A percentile compares a stretch with the other conserved stretches of the same genome.
phyloP scores from a whole-genome alignment of 92 coral and sea anemone species.

The Heteractis magnifica region DNA sequence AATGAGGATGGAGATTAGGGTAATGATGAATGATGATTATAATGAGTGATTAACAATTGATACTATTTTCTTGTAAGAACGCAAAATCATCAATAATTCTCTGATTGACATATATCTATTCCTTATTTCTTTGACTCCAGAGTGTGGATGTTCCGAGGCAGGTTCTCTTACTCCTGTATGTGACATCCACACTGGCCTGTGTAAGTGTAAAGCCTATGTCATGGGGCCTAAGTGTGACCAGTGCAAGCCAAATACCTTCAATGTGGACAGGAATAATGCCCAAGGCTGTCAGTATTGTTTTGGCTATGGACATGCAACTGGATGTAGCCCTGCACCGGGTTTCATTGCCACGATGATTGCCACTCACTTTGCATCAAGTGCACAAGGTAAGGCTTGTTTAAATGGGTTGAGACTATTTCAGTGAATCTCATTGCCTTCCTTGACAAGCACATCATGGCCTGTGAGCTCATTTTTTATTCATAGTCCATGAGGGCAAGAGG shows the following conservation, averaged over 20 bases:
- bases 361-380: slow-evolving; percentile 39
- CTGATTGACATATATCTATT: too few relatives aligned
- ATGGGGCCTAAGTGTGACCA: slow-evolving; percentile 64
- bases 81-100: too few relatives aligned
- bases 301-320: slow-evolving; percentile 71
- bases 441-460: not conserved
- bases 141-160: slow-evolving; percentile 65
- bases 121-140: slow-evolving; percentile 31
- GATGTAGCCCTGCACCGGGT: slow-evolving; percentile 71
- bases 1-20: too few relatives aligned
- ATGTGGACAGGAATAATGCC: slow-evolving; percentile 51
- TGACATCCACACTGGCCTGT: slow-evolving; percentile 58
- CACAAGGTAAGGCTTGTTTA: not conserved
- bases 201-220: slow-evolving; percentile 67
- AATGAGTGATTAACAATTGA: too few relatives aligned
- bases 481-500: too few relatives aligned
- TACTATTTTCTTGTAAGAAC: too few relatives aligned
- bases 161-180: slow-evolving; percentile 66
- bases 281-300: slow-evolving; percentile 90
- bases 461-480: not conserved
- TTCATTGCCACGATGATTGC: slow-evolving; percentile 56
- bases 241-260: slow-evolving; percentile 74
- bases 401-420: not conserved
- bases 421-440: not conserved
- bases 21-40: too few relatives aligned